Percentiles rank a stretch among this genome's conserved stretches.
Conservation (phyloP, 2,888 invertebrate genomes). For the Leptopilina syphax region DNA sequence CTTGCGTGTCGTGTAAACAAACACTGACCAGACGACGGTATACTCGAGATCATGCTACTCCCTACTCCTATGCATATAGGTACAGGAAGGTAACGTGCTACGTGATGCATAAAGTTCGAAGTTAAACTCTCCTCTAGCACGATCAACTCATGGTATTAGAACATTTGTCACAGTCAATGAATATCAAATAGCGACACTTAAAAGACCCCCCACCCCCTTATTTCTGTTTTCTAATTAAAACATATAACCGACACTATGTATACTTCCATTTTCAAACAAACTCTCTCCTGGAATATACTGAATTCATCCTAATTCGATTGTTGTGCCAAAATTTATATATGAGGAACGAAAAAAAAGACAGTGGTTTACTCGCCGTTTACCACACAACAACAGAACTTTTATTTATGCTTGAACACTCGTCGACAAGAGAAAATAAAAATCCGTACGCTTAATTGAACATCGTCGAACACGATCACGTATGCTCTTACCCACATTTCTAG, state of each 20-base stretch:
- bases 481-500: constrained; percentile 44
- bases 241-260: neutral
- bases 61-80: constrained; percentile 20
- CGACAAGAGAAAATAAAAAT: constrained; percentile 30
- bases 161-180: constrained; percentile 8
- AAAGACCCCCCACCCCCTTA: neutral
- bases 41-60: neutral
- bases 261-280: too few species aligned
- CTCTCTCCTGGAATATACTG: too few species aligned
- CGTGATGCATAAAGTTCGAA: constrained; percentile 12
- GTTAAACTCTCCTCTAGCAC: constrained; percentile 3
- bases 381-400: constrained; percentile 20
- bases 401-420: constrained; percentile 26
- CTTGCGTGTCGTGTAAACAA: constrained; percentile 61
- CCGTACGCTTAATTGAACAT: constrained; percentile 50
- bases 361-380: constrained; percentile 3
- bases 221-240: neutral
- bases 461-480: constrained; percentile 42
- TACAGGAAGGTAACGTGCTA: constrained; percentile 14
- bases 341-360: neutral
- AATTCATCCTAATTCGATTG: neutral
- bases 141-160: constrained; percentile 20
- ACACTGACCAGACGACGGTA: constrained; percentile 50
- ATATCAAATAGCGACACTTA: constrained; percentile 14
- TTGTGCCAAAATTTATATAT: neutral